Conservation (phyloP, 2,888 invertebrate species). For the Drosophila lacicola region DNA sequence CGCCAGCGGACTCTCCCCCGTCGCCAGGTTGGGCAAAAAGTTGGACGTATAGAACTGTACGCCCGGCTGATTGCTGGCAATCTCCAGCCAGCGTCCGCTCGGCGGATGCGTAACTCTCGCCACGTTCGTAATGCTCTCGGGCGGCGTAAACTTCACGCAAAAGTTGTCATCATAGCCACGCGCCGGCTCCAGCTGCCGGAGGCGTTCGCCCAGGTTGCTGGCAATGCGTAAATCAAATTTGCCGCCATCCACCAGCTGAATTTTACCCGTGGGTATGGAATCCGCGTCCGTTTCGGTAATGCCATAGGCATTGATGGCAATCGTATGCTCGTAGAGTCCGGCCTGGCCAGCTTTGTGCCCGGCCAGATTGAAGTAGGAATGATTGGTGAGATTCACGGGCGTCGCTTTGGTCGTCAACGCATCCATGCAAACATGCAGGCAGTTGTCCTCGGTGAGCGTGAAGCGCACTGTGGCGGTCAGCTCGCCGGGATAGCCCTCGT, state of each 20-base stretch:
- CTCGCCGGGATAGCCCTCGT: conserved; percentile 96
- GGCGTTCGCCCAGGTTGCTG: conserved; percentile 88
- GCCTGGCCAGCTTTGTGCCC: conserved; percentile 91
- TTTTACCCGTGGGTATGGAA: conserved; percentile 90
- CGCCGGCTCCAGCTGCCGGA: conserved; percentile 88
- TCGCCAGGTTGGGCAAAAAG: conserved; percentile 88
- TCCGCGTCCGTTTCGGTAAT: conserved; percentile 90
- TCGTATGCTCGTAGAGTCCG: conserved; percentile 89
- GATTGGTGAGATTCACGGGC: conserved; percentile 93
- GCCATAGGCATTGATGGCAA: conserved; percentile 91
- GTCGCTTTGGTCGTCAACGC: conserved; percentile 92
- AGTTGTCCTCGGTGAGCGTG: conserved; percentile 90
- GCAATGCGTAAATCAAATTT: conserved; percentile 90
- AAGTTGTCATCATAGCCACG: conserved; percentile 94
- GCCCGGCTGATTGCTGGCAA: conserved; percentile 94
- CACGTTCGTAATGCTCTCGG: conserved; percentile 86
- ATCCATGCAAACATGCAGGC: conserved; percentile 90
- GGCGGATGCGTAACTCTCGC: conserved; percentile 89
- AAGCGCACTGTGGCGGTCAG: conserved; percentile 90
- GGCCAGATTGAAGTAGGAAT: conserved; percentile 96
- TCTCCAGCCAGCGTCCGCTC: conserved; percentile 91
- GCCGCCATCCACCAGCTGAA: conserved; percentile 89
- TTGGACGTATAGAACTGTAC: conserved; percentile 96
- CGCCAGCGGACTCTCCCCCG: conserved; percentile 85
- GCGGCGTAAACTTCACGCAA: conserved; percentile 86